Evolutionary conservation across 2,113 vertebrate species (phyloP).

Genomic region (Labeo catla): DNA sequence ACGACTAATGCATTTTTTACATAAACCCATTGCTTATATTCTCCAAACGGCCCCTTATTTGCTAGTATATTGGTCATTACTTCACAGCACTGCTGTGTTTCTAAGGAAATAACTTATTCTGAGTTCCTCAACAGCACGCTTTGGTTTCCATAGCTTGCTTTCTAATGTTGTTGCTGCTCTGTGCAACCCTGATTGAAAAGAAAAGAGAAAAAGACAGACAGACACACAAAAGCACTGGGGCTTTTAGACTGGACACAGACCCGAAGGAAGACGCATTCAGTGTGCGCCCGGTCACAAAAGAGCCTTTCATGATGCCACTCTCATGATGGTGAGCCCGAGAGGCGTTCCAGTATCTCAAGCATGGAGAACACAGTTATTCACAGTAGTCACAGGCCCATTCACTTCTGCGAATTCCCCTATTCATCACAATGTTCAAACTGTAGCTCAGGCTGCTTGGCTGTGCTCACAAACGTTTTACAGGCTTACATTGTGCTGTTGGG

Average conservation of each 20-base stretch:
- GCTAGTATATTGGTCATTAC: conserved; percentile 42
- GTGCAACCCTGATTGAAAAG: conserved; percentile 23
- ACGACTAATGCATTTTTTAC: not conserved
- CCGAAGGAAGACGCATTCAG: conserved; percentile 53
- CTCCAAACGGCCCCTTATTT: not conserved
- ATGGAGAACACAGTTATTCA: conserved; percentile 62
- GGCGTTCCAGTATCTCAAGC: conserved; percentile 58
- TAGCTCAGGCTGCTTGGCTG: conserved; percentile 43
- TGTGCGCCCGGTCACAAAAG: conserved; percentile 64
- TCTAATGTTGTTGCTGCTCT: conserved; percentile 12
- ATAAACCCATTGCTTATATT: not conserved
- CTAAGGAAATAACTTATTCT: conserved; percentile 17
- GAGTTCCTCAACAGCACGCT: conserved; percentile 14
- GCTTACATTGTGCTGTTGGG: conserved; percentile 18
- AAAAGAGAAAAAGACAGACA: not conserved
- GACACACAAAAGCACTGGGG: conserved; percentile 54
- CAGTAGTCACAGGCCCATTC: conserved; percentile 58
- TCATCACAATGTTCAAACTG: conserved; percentile 55
- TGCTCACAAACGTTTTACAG: conserved; percentile 49
- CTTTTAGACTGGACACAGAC: conserved; percentile 51
- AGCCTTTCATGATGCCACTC: conserved; percentile 62
- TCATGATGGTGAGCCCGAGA: conserved; percentile 60
- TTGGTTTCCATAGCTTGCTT: conserved; percentile 40
- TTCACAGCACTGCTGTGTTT: not conserved
- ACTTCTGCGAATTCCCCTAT: conserved; percentile 54